Evolutionary conservation across 2,113 vertebrate genomes (phyloP).

Genomic region (Phocoena sinus): DNA sequence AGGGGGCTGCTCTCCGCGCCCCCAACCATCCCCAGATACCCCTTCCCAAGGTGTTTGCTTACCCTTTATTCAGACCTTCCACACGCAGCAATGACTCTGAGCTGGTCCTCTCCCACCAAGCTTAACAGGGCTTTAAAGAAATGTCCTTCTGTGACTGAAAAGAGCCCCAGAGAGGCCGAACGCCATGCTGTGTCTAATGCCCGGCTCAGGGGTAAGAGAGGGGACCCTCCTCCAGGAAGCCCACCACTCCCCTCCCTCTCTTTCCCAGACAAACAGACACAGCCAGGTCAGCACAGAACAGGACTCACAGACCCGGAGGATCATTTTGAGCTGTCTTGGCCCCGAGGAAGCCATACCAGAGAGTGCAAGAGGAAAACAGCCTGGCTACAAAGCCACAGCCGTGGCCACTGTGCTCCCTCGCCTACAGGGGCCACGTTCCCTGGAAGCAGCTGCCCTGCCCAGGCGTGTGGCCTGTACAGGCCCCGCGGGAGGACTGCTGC

Average conservation of each 20-base stretch:
- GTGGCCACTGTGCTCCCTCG: background rate
- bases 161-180: background rate
- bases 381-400: background rate
- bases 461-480: too few species aligned
- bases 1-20: background rate
- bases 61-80: background rate
- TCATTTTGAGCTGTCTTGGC: background rate
- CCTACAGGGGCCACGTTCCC: fast-evolving
- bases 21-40: background rate
- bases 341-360: background rate
- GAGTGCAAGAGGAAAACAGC: background rate
- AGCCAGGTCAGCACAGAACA: background rate
- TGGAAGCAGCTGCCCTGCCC: background rate
- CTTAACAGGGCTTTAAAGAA: background rate
- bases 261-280: background rate
- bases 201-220: background rate
- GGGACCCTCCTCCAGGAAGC: background rate
- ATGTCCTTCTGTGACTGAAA: background rate
- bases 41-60: background rate
- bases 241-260: background rate
- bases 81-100: background rate
- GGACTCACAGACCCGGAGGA: background rate
- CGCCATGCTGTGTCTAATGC: background rate
- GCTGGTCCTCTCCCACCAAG: background rate
- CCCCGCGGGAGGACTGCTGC: fast-evolving